Evolutionary conservation across 2,888 invertebrate species (phyloP), one percentile per base, ranked within the genome.

Genomic region (Drosophila pegasa): DNA sequence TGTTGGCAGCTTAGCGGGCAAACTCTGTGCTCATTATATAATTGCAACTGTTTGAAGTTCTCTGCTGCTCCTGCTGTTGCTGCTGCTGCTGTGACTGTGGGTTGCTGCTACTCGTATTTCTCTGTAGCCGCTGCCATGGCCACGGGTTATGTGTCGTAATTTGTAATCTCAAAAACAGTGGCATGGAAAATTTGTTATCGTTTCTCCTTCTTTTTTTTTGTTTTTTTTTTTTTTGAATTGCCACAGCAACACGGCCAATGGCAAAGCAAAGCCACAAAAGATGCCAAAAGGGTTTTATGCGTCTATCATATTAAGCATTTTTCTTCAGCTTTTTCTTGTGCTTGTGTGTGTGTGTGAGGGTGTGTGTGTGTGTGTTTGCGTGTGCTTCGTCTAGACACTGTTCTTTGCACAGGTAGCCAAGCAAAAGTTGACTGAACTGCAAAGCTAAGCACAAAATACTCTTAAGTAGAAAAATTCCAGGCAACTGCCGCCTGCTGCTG

Each of bases 31-130:
- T 84, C 85, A 87, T 82, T 82, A 82, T 69, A 84, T 82, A 82
- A 82, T 82, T 82, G 82, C 78, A 73, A 72, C 85, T 78, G 81
- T 87, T 82, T 82, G 81, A 87, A 80, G 87, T 84, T 84, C 55
- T 77, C 37, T 45, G 58, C 25, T 25, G 37, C 52, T 35, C 27
- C 48, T 38, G 41, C 37, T 35, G 31, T n/a, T 37, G 8, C 37
- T 43, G 16, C 25, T 29, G 29, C n/a, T 37, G n/a, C 60, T 48
- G 33, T 43, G 51, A 58, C 59, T 62, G 41, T 20, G 63, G 59
- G 54, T 45, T 51, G 41, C 54, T 61, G 41, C 54, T 61, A 54
- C 66, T 56, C 22, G 27, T 48, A 29, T 62, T 37, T 55, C 51
- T 18, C 20, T 50, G 47, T 54, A 55, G 70, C 20, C 63, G 63